phyloP scores from a whole-genome alignment of 2,113 vertebrate species.

The Zosterops hypoxanthus region DNA sequence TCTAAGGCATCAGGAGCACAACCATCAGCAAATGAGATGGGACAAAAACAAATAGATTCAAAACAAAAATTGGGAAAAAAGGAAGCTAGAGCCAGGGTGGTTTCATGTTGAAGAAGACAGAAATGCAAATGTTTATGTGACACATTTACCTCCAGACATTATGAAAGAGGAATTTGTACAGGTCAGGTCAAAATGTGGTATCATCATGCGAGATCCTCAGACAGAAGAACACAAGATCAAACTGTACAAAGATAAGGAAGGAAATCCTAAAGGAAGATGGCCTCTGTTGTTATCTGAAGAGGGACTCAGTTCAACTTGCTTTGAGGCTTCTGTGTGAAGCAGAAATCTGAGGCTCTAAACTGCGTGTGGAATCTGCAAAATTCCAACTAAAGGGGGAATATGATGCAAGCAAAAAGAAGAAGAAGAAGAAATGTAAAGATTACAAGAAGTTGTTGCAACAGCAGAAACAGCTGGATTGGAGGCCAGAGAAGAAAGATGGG shows the following conservation, averaged over 20 bases:
- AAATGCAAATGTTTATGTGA: too few relatives aligned
- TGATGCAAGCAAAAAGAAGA: too few relatives aligned
- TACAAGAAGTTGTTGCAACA: too few relatives aligned
- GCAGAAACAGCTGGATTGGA: slow-evolving; percentile 89
- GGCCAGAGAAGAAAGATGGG: slow-evolving; percentile 87
- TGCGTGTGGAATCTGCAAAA: too few relatives aligned
- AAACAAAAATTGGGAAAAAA: slow-evolving; percentile 90
- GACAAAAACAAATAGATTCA: slow-evolving; percentile 65
- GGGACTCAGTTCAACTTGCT: slow-evolving; percentile 48
- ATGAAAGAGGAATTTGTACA: slow-evolving; percentile 90
- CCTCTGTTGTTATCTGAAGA: slow-evolving; percentile 95
- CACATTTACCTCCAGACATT: slow-evolving; percentile 93
- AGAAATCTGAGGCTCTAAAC: too few relatives aligned
- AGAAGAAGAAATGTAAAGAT: too few relatives aligned
- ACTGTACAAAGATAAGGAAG: slow-evolving; percentile 93
- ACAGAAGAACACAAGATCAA: slow-evolving; percentile 95
- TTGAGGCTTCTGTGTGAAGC: too few relatives aligned
- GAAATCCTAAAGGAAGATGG: slow-evolving; percentile 97
- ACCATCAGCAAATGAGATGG: slow-evolving; percentile 35
- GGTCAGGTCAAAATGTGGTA: slow-evolving; percentile 94
- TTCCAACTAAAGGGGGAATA: too few relatives aligned
- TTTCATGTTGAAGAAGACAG: too few relatives aligned
- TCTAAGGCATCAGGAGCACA: slow-evolving; percentile 21
- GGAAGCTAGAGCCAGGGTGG: slow-evolving; percentile 85
- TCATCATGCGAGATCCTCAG: slow-evolving; percentile 91